Base-by-base conservation (phyloP, 2,113 vertebrate species). In the Ophiodon elongatus region DNA sequence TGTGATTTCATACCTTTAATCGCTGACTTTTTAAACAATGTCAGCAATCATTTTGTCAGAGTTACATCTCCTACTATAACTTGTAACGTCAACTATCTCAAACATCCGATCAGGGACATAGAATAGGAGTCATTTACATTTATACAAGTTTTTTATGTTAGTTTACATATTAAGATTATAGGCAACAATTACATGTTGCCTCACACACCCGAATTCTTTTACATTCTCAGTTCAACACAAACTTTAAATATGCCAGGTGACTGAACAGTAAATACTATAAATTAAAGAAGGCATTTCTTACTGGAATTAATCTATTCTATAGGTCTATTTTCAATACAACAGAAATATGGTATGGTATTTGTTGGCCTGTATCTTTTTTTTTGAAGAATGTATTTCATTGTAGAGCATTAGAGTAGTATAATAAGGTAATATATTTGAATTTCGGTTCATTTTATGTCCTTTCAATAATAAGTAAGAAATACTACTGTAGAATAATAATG, bases 41-140 rank as follows among this genome's bases (percentile, higher is more conserved):
- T 65, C 59, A n/a, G 66, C 73, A 27, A 52, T 50, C 50, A 1
- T 67, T 71, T 59, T 39, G 6, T 62, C 41, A 50, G 17, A 27
- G 8, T 45, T 5, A 21, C 10, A 62, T 47, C 43, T 73, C 25
- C 9, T 4, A 33, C 8, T 13, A 7, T 14, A 33, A 23, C 45
- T 50, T 6, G 0, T 23, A 6, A 66, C 23, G 76, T 57, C 33
- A 72, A 47, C 37, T 67, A 74, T 83, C 14, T 75, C 69, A 57
- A 76, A 60, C 72, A 45, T 79, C 66, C n/a, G 60, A 74, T 91
- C 86, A 88, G 79, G 81, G 81, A 92, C 66, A 39, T 79, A n/a
- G 69, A 81, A 73, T 8, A 52, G 50, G n/a, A 68, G 10, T 57
- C 54, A 54, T 67, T 74, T 68, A 54, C 29, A 78, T 74, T 63